A percentile compares a stretch with the other conserved stretches of the same genome.
phyloP scores from a whole-genome alignment of 2,888 invertebrate species.

The Chymomyza fuscimana region DNA sequence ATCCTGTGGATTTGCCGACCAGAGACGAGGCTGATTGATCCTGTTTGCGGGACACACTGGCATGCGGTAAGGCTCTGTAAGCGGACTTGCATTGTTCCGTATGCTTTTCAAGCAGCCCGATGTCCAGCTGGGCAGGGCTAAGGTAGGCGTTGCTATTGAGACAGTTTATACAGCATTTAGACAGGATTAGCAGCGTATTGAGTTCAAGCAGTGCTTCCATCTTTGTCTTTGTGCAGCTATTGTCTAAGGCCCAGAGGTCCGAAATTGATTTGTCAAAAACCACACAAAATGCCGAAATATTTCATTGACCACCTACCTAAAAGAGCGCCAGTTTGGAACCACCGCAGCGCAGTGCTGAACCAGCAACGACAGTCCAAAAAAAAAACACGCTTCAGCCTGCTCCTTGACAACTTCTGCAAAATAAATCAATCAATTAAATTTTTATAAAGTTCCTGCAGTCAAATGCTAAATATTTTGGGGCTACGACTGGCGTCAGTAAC shows the following conservation, averaged over 20 bases:
- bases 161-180: conserved; percentile 66
- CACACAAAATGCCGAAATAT: conserved; percentile 47
- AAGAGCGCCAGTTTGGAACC: conserved; percentile 21
- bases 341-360: conserved; percentile 26
- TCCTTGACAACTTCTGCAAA: conserved; percentile 64
- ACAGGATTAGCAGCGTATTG: conserved; percentile 47
- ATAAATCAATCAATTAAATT: conserved; percentile 80
- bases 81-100: conserved; percentile 29
- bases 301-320: conserved; percentile 70
- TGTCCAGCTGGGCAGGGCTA: conserved; percentile 55
- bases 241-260: background rate
- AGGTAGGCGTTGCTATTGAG: conserved; percentile 66
- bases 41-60: conserved; percentile 59
- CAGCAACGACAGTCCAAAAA: background rate
- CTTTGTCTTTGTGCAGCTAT: background rate
- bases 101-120: background rate
- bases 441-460: conserved; percentile 65
- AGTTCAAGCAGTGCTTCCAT: conserved; percentile 19
- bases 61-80: conserved; percentile 67
- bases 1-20: conserved; percentile 51
- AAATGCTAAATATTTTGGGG: conserved; percentile 53
- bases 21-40: conserved; percentile 64
- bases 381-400: conserved; percentile 5
- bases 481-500: conserved; percentile 32
- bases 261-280: conserved; percentile 69